A percentile compares a stretch with the other conserved stretches of the same genome.
phyloP scores from a whole-genome alignment of 2,888 invertebrate species.

The Coleophora deauratella region DNA sequence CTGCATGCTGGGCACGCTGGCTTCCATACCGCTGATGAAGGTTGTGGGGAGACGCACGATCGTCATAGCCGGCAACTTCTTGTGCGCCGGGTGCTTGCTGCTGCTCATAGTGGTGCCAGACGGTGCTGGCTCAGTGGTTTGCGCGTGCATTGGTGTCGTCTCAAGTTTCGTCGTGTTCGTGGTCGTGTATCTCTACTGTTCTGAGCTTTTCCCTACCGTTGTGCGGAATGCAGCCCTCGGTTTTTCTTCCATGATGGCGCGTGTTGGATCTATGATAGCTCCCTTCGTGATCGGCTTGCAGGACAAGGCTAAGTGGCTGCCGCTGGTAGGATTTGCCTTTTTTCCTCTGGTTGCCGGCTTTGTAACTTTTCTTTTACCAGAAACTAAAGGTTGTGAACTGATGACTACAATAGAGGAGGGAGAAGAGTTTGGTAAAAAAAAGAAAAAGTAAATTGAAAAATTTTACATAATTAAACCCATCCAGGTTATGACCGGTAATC shows the following conservation, averaged over 20 bases:
- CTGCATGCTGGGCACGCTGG: constrained; percentile 72
- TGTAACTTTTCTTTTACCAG: constrained; percentile 79
- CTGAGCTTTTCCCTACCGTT: constrained; percentile 92
- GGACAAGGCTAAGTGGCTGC: constrained; percentile 70
- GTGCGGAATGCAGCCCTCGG: constrained; percentile 91
- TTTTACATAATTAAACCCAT: too few relatives aligned
- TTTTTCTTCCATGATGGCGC: constrained; percentile 89
- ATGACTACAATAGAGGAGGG: constrained; percentile 89
- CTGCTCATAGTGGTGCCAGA: constrained; percentile 70
- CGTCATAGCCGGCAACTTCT: constrained; percentile 75
- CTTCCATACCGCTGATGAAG: constrained; percentile 78
- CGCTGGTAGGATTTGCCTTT: constrained; percentile 81
- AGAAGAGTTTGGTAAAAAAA: constrained; percentile 70
- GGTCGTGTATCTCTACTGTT: constrained; percentile 88
- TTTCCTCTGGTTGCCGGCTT: constrained; percentile 73
- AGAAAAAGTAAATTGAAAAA: too few relatives aligned
- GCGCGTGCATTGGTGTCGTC: constrained; percentile 83
- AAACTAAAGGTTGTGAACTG: constrained; percentile 83
- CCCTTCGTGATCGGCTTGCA: constrained; percentile 83
- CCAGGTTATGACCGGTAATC: too few relatives aligned
- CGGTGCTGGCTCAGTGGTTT: constrained; percentile 61
- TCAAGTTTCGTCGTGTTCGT: constrained; percentile 90
- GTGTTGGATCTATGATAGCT: constrained; percentile 89
- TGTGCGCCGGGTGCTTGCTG: constrained; percentile 76
- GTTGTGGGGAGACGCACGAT: constrained; percentile 78